Evolutionary conservation across 2,888 invertebrate species (phyloP).

Genomic region (Lingula anatina): DNA sequence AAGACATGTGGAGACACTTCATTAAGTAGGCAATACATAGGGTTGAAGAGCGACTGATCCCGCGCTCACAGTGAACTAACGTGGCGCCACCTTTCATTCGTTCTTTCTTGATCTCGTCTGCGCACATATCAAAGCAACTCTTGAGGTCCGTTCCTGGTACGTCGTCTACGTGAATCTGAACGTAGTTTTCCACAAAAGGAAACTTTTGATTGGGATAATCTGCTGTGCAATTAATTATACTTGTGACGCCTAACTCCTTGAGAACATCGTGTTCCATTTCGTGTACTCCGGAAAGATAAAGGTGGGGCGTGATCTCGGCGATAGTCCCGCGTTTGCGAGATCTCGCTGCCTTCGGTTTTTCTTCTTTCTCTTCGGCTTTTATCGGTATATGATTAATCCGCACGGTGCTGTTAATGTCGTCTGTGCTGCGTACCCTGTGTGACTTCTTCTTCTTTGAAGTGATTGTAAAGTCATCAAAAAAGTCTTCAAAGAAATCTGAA

Average conservation of each 20-base stretch:
- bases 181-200: constrained; percentile 57
- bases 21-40: constrained; percentile 85
- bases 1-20: constrained; percentile 72
- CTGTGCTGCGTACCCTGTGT: no score
- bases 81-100: constrained; percentile 65
- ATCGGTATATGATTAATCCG: no score
- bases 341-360: no score
- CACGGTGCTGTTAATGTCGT: no score
- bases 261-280: constrained; percentile 67
- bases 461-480: no score
- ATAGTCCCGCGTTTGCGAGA: no score
- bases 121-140: constrained; percentile 66
- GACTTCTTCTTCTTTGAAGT: no score
- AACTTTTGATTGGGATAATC: constrained; percentile 64
- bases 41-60: constrained; percentile 79
- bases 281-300: constrained; percentile 77
- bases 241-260: constrained; percentile 65
- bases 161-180: constrained; percentile 71
- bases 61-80: constrained; percentile 85
- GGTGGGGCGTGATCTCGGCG: no score
- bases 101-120: constrained; percentile 72
- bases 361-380: no score
- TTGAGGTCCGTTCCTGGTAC: constrained; percentile 68
- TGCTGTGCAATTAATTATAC: constrained; percentile 76
- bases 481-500: constrained; percentile 66